Base-by-base conservation (phyloP, 2,113 vertebrate genomes). In the Aptenodytes forsteri region DNA sequence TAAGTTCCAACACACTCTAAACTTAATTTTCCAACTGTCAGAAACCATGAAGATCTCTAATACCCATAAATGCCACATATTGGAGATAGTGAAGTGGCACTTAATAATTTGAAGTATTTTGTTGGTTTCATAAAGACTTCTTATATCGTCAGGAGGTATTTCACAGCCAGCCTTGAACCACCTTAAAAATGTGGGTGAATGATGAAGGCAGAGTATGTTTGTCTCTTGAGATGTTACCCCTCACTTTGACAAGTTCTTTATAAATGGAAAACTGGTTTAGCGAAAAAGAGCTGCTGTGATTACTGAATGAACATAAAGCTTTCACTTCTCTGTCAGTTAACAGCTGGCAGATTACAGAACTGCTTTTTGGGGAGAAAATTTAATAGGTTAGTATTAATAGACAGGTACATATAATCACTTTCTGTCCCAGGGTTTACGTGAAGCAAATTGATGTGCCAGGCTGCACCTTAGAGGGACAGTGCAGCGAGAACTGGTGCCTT, bases 211-310 rank as follows among this genome's bases (percentile, higher is more conserved):
- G 55, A 58, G 46, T 0, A 0, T 64, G 42, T 50, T 87, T 82
- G 52, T 90, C 86, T 96, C 94, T 87, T 66, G 95, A 92, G 80
- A 89, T 73, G 55, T 54, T 92, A 72, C 69, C 58, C 42, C 67
- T 94, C 66, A 47, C 91, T 91, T 89, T 77, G 70, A 96, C 55
- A 88, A 93, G 70, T 54, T 94, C 77, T 83, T 89, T 83, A 71
- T 92, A 96, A 96, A 96, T 90, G 84, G 80, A 96, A 97, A 97
- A 87, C 44, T 89, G 81, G 46, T 66, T 83, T 76, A 89, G 59
- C 11, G 13, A 70, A 93, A 94, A 96, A 89, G 66, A 97, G n/a
- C 88, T 95, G 50, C 76, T 93, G 27, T 89, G 94, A 94, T 96
- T 94, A 81, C 82, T 90, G 93, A 66, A 87, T 52, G 59, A 96